Evolutionary conservation across 2,888 invertebrate genomes (phyloP).

Genomic region (Phaedon cochleariae): DNA sequence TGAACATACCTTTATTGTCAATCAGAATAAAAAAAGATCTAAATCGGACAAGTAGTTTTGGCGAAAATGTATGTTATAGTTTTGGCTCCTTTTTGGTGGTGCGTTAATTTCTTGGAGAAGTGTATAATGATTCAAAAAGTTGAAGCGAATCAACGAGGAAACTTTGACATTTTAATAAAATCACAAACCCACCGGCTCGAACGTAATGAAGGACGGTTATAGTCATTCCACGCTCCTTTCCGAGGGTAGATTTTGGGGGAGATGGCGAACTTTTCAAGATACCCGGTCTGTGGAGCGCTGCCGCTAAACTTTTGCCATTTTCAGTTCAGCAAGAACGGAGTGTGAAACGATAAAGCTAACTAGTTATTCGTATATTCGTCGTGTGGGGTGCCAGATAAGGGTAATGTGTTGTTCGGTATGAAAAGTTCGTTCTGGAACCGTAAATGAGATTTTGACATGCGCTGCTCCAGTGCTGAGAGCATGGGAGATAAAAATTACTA

Average conservation of each 20-base stretch:
- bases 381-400: constrained; percentile 18
- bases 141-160: constrained; percentile 32
- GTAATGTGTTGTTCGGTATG: constrained; percentile 19
- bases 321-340: constrained; percentile 58
- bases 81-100: too few relatives aligned
- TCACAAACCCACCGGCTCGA: constrained; percentile 41
- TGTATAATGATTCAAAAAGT: constrained; percentile 13
- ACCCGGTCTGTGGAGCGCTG: constrained; percentile 21
- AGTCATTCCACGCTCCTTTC: constrained; percentile 21
- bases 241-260: constrained; percentile 25
- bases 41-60: too few relatives aligned
- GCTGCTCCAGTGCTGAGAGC: neutral
- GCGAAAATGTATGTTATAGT: too few relatives aligned
- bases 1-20: too few relatives aligned
- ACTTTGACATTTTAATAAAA: constrained; percentile 44
- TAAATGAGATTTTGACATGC: constrained; percentile 1
- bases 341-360: constrained; percentile 60
- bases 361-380: constrained; percentile 48
- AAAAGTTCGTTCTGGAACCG: constrained; percentile 2
- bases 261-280: constrained; percentile 38
- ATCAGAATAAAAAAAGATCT: too few relatives aligned
- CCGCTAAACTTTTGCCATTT: constrained; percentile 59
- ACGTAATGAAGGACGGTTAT: constrained; percentile 35
- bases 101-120: too few relatives aligned
- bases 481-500: neutral